These are phyloP conservation scores for Ascidia mentula DNA, from an alignment of 23 tunicate genomes.

Conservation along the genomic window DNA sequence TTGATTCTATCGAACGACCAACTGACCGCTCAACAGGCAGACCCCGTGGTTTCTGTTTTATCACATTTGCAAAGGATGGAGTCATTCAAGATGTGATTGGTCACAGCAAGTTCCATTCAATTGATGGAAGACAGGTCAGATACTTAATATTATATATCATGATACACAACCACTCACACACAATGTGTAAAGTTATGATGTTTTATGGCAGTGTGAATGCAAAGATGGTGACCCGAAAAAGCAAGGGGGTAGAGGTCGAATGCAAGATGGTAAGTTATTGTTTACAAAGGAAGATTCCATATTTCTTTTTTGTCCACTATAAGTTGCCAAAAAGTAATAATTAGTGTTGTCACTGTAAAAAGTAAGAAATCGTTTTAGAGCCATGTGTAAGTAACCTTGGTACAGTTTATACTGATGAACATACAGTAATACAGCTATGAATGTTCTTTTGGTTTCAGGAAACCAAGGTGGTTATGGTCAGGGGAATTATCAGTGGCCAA, in stretches of 20 bases:
- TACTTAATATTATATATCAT: no score
- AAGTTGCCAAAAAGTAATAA: no score
- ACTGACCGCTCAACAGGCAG: conserved; percentile 36
- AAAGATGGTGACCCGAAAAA: conserved; percentile 71
- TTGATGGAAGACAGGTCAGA: conserved; percentile 70
- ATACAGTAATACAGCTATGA: no score
- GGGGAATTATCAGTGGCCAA: background rate
- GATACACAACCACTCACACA: background rate
- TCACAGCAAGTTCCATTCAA: conserved; percentile 42
- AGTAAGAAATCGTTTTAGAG: no score
- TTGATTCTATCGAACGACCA: conserved; percentile 68
- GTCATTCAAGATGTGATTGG: conserved; percentile 32
- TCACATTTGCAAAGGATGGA: conserved; percentile 59
- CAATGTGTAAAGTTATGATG: background rate
- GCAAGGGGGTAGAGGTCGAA: conserved; percentile 27
- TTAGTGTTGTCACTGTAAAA: background rate
- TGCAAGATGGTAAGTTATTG: conserved; percentile 5
- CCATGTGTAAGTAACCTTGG: no score
- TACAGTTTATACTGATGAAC: no score
- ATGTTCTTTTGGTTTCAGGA: background rate
- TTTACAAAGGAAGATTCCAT: background rate
- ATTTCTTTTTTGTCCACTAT: background rate
- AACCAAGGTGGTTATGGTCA: conserved; percentile 18
- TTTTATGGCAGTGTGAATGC: conserved; percentile 62
- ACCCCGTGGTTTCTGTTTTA: conserved; percentile 78